Evolutionary conservation across 2,113 vertebrate species (phyloP).

Genomic region (Notothenia rossii): DNA sequence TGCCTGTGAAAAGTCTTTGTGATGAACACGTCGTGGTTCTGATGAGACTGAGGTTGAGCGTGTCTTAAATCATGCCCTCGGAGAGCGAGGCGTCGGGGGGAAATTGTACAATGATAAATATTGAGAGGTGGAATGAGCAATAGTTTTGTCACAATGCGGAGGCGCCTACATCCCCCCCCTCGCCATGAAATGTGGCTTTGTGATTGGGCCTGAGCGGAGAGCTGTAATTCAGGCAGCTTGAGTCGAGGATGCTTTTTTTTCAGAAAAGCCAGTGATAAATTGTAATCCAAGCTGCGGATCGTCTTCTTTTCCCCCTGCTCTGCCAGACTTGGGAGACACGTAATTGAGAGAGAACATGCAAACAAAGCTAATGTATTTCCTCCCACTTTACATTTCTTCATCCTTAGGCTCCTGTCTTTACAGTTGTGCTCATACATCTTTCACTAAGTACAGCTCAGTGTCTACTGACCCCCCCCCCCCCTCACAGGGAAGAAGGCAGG

Average conservation of each 20-base stretch:
- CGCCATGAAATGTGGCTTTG: slow-evolving; percentile 74
- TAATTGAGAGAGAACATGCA: slow-evolving; percentile 78
- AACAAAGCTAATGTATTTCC: slow-evolving; percentile 79
- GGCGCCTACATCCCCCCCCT: slow-evolving; percentile 43
- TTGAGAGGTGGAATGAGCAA: slow-evolving; percentile 77
- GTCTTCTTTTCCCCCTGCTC: slow-evolving; percentile 22
- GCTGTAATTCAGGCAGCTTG: slow-evolving; percentile 66
- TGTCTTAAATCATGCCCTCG: slow-evolving; percentile 71
- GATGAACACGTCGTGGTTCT: slow-evolving; percentile 70
- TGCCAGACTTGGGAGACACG: slow-evolving; percentile 58
- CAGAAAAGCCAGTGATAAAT: slow-evolving; percentile 65
- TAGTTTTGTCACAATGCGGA: slow-evolving; percentile 74
- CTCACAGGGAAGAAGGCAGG: slow-evolving; percentile 20
- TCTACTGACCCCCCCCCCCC: slow-evolving; percentile 38
- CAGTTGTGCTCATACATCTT: slow-evolving; percentile 56
- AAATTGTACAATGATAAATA: slow-evolving; percentile 81
- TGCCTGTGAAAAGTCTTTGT: slow-evolving; percentile 61
- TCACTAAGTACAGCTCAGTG: slow-evolving; percentile 58
- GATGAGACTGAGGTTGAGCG: slow-evolving; percentile 63
- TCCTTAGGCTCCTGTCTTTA: slow-evolving; percentile 51
- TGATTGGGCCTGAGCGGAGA: slow-evolving; percentile 59
- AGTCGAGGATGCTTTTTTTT: slow-evolving; percentile 42
- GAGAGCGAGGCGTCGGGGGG: slow-evolving; percentile 51
- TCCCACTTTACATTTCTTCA: slow-evolving; percentile 63
- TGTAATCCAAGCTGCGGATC: slow-evolving; percentile 40